Conservation (phyloP, 2,888 invertebrate species). For the Campopleginae sp. region DNA sequence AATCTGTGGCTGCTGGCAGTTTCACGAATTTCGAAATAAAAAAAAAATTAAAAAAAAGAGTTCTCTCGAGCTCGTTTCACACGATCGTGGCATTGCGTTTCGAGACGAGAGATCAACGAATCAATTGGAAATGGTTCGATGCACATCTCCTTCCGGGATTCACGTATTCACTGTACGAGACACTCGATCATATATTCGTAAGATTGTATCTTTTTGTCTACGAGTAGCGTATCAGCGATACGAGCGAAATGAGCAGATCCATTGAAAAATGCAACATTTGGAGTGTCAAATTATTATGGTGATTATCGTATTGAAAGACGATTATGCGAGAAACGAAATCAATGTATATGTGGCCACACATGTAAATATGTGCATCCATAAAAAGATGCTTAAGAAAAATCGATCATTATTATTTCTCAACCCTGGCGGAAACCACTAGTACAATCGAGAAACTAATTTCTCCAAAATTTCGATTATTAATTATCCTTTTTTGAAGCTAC, state of each 20-base stretch:
- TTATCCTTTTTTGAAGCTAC: background rate
- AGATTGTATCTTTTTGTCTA: slow-evolving; percentile 14
- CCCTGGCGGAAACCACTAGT: background rate
- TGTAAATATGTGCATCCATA: slow-evolving; percentile 28
- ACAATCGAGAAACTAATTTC: background rate
- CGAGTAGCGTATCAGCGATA: background rate
- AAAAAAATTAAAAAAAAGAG: background rate
- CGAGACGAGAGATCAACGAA: slow-evolving; percentile 13
- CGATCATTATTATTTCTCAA: background rate
- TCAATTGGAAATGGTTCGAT: slow-evolving; percentile 24
- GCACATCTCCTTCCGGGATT: slow-evolving; percentile 33
- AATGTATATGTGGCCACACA: background rate
- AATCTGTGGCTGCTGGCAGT: background rate
- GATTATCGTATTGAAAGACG: background rate
- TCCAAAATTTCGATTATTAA: background rate
- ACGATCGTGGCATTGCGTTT: slow-evolving; percentile 3
- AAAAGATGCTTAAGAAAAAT: background rate
- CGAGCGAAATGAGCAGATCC: background rate
- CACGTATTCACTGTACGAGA: slow-evolving; percentile 26
- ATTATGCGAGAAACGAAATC: slow-evolving; percentile 16
- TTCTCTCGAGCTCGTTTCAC: slow-evolving; percentile 3
- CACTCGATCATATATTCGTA: slow-evolving; percentile 23
- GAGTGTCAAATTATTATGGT: slow-evolving; percentile 1
- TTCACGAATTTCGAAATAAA: background rate
- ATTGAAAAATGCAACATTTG: background rate